Evolutionary conservation across 92 coral and sea anemone genomes (phyloP), one percentile per base, ranked within the genome.

Genomic region (Scolanthus callimorphus): DNA sequence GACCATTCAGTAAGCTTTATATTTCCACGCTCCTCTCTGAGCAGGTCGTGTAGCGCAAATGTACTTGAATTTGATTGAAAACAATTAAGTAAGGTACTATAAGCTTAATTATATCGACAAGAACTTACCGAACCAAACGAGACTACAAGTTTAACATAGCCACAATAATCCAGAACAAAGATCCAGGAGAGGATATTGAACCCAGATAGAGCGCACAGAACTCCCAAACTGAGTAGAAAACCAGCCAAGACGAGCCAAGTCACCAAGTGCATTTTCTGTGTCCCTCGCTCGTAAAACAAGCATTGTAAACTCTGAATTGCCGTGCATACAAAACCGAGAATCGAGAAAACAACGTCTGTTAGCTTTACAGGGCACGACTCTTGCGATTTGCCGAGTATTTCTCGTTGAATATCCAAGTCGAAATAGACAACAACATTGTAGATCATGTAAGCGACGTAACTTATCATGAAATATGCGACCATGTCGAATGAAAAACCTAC

Each of bases 401-500:
- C 60, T 25, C 44, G 2, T 46, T 74, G 62, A 24, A 81, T 60
- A 25, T 58, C 66, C 21, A 55, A 68, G 29, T 86, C 76, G 62
- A 86, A 86, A 65, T 22, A 86, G 21, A 82, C 82, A 0, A 79
- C 74, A 11, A 66, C 77, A 39, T 86, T 86, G 73, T 86, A 86
- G 17, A 82, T 78, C 75, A 78, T 13, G 50, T 86, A 86, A 1
- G 89, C 70, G 1, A 86, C 37, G 31, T 82, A 86, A 25, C 95
- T 86, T 23, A 86, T 71, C 51, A 77, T 55, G 56, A 86, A 86
- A 31, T 86, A 86, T 0, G 79, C 56, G 1, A 77, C 65, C 95
- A 86, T 82, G 76, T 86, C 95, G 85, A 86, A 82, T 2, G 95
- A 86, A 55, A 62, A 83, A 4, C 95, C 95, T 2, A 86, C 82